Base-by-base conservation (phyloP, 37 sponge, comb jelly and placozoan species). In the Spongilla lacustris region DNA sequence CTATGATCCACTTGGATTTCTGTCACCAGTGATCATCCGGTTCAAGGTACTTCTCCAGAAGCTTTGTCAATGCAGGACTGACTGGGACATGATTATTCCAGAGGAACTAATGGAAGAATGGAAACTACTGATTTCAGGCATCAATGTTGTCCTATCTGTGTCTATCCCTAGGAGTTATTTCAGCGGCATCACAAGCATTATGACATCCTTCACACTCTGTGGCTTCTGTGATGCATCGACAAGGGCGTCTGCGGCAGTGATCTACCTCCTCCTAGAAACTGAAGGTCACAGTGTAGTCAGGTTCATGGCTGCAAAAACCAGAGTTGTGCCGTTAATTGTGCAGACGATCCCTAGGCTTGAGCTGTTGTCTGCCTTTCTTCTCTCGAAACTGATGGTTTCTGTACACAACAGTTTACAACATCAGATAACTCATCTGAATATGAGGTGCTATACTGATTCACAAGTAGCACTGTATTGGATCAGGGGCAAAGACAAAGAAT, bases 141-240 rank as follows among this genome's bases (percentile, higher is more conserved):
- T 72, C 31, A 72, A 72, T 58, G 58, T 32, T 4, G 24, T 13
- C 23, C 58, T 28, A 66, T 14, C 67, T 22, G 27, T 75, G 25
- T 27, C 68, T 36, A 66, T 84, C 28, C 84, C 84, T 36, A 82
- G 83, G 19, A 71, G 73, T 30, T 38, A 68, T 69, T 29, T 68
- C 68, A 69, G 68, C 48, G 35, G 35, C 36, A 30, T 46, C 22
- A 31, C 80, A 27, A 17, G 14, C n/a, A 27, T 29, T 17, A 1
- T 29, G 27, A 58, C 80, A 26, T 79, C 80, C 66, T 30, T 25
- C 27, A 38, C 25, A 23, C 75, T 77, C 28, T 28, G 29, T 33
- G 85, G 78, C 24, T 85, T 85, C 38, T 85, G 85, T 85, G 85
- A 85, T 67, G 78, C 78, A 17, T 85, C 85, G 2, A 76, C 58